Conservation (phyloP, 2,113 vertebrate species). For the Copsychus sechellarum region DNA sequence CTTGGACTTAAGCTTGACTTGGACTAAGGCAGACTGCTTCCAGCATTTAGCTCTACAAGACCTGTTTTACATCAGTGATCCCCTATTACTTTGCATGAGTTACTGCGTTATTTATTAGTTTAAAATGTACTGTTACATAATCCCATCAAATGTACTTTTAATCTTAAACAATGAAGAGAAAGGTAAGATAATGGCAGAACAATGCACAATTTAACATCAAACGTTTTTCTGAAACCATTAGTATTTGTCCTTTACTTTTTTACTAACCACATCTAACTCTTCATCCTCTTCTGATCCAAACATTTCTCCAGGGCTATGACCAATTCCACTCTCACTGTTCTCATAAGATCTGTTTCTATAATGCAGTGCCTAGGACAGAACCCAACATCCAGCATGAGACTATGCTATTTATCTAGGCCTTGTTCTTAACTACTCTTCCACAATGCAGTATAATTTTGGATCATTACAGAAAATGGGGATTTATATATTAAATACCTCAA, state of each 20-base stretch:
- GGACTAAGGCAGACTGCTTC: background rate
- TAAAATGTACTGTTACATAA: background rate
- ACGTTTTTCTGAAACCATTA: background rate
- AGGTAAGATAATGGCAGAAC: background rate
- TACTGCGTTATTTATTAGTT: slow-evolving; percentile 4
- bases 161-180: background rate
- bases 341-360: background rate
- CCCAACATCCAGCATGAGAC: background rate
- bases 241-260: background rate
- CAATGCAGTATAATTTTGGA: background rate
- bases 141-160: background rate
- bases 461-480: background rate
- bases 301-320: background rate
- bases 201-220: background rate
- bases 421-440: background rate
- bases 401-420: background rate
- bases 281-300: background rate
- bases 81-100: background rate
- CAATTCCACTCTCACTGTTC: background rate
- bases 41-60: background rate
- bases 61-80: background rate
- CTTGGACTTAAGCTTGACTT: background rate
- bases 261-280: background rate
- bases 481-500: background rate
- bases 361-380: background rate